Conservation (phyloP, 2,113 vertebrate genomes). For the Dolichallabes microphthalmus region DNA sequence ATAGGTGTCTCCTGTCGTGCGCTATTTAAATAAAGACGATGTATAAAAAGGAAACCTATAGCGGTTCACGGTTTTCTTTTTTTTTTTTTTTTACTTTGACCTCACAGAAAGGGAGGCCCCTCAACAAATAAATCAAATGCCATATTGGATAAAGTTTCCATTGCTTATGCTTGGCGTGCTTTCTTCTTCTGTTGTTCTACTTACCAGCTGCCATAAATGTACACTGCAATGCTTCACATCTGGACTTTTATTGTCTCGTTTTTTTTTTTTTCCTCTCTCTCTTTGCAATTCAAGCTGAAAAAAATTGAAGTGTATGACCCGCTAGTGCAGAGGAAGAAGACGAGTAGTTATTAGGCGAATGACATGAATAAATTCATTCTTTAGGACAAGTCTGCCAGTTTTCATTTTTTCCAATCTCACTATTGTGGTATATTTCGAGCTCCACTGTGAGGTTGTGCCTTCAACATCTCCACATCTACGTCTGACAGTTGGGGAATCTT, state of each 20-base stretch:
- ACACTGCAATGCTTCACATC: background rate
- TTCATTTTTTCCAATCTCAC: slow-evolving; percentile 1
- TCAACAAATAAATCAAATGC: slow-evolving; percentile 7
- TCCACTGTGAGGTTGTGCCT: slow-evolving; percentile 52
- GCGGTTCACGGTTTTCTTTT: background rate
- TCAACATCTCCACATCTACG: slow-evolving; percentile 34
- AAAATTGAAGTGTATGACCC: no score
- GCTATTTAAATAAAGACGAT: background rate
- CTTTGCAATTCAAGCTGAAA: slow-evolving; percentile 23
- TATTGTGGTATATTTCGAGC: slow-evolving; percentile 47
- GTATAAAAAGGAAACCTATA: background rate
- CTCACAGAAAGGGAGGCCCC: background rate
- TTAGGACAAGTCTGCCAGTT: background rate
- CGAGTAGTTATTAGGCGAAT: background rate
- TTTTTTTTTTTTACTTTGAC: background rate
- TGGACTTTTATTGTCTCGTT: slow-evolving; percentile 17
- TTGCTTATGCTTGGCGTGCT: background rate
- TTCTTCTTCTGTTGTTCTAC: background rate
- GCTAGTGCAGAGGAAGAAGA: no score
- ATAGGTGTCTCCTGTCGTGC: background rate
- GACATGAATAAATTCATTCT: background rate
- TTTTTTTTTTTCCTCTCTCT: slow-evolving; percentile 26
- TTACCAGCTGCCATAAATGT: background rate
- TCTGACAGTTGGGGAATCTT: background rate
- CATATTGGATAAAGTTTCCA: slow-evolving; percentile 9